Evolutionary conservation across 2,113 vertebrate genomes (phyloP).

Genomic region (Chaetops frenatus): DNA sequence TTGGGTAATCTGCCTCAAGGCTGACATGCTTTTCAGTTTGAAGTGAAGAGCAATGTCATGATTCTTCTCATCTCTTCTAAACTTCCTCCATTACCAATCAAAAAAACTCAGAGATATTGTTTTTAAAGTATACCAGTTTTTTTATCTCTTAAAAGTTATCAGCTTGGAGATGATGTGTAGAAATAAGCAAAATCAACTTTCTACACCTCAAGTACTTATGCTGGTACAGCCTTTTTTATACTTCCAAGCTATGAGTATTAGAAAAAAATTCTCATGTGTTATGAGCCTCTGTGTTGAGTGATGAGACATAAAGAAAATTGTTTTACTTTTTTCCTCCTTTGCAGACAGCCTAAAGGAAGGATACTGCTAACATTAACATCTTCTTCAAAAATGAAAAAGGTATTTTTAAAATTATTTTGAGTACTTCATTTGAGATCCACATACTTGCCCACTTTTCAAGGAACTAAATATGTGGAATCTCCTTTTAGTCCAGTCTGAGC

Average conservation of each 20-base stretch:
- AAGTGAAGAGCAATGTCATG: not conserved
- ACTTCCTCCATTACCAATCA: not conserved
- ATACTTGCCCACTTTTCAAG: not conserved
- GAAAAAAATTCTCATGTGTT: not conserved
- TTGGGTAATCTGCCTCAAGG: not conserved
- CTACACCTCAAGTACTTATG: not conserved
- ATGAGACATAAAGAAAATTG: not conserved
- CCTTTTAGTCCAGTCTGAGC: not conserved
- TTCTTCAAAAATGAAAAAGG: not conserved
- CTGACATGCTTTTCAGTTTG: not conserved
- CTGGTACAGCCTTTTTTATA: not conserved
- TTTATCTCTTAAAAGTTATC: not conserved
- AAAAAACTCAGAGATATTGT: not conserved
- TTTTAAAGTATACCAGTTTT: not conserved
- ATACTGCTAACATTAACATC: not conserved
- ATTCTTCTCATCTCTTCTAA: not conserved
- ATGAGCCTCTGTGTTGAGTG: not conserved
- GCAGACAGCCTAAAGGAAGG: not conserved
- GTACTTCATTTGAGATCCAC: not conserved
- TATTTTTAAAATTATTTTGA: not conserved
- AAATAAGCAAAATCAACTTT: not conserved
- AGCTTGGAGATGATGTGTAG: not conserved
- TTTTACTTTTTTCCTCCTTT: not conserved
- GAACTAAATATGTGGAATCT: not conserved
- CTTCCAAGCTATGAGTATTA: not conserved